A percentile compares a stretch with the other conserved stretches of the same genome.
phyloP scores from a whole-genome alignment of 37 sponge, comb jelly and placozoan species.

The Diacarnus erythraeanus region DNA sequence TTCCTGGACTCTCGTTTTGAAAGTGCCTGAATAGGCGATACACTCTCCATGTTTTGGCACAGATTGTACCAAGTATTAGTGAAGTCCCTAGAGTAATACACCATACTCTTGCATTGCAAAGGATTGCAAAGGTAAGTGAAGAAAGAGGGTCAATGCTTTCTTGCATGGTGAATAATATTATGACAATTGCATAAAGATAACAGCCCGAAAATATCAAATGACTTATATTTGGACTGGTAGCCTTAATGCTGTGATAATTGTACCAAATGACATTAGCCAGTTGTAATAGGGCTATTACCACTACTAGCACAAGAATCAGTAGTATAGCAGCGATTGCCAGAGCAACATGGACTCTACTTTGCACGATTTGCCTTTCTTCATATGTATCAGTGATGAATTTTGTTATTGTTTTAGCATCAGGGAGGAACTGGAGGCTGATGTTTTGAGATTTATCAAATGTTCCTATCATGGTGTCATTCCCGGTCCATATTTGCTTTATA shows the following conservation, averaged over 20 bases:
- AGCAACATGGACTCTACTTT: slow-evolving; percentile 7
- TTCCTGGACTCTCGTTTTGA: slow-evolving; percentile 11
- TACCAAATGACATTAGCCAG: not conserved
- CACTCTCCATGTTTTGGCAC: slow-evolving; percentile 35
- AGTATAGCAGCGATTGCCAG: not conserved
- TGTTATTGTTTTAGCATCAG: not conserved
- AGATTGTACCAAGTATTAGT: slow-evolving; percentile 43
- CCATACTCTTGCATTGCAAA: slow-evolving; percentile 20
- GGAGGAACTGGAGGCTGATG: not conserved
- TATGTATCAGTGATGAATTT: not conserved
- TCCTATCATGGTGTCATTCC: not conserved
- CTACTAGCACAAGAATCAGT: not conserved
- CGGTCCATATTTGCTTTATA: not conserved
- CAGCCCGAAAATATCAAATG: slow-evolving; percentile 43
- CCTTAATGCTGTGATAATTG: slow-evolving; percentile 24
- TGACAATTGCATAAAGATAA: slow-evolving; percentile 9
- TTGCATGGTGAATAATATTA: slow-evolving; percentile 13
- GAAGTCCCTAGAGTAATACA: slow-evolving; percentile 13
- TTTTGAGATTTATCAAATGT: not conserved
- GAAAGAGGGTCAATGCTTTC: not conserved
- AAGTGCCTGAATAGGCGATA: slow-evolving; percentile 34
- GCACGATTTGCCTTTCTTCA: not conserved
- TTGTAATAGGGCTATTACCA: slow-evolving; percentile 14
- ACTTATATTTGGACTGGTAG: slow-evolving; percentile 23
- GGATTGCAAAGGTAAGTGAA: not conserved